Base-by-base conservation (phyloP, 2,797 vertebrate species). In the Acipenser oxyrinchus region DNA sequence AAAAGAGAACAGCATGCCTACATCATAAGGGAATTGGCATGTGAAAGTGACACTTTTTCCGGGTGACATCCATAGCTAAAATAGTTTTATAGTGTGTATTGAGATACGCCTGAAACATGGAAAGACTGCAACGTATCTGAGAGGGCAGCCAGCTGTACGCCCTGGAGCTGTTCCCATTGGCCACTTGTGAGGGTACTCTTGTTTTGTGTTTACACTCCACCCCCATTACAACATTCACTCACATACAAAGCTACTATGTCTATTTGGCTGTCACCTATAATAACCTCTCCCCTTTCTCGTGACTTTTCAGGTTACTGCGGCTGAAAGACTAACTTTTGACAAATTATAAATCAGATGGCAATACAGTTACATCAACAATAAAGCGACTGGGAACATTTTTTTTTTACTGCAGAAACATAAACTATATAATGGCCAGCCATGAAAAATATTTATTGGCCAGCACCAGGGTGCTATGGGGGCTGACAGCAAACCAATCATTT, bases 151-250 rank as follows among this genome's bases (percentile, higher is more conserved):
- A 57, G 60, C 66, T 53, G 60, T 57, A 15, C 49, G 55, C 60
- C 10, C 66, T 62, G 60, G 66, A 63, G 61, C 66, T 5, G 13
- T 23, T 62, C 66, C 60, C 51, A 63, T 58, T 37, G 12, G 60
- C 51, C 62, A 51, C 37, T 11, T 37, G 6, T n/a, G 3, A 50
- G 13, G 51, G 23, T 10, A 9, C 51, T 48, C 11, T 15, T 49
- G 49, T 68, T 51, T 12, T 51, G 60, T 68, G 60, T 68, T 63
- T 52, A 68, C 49, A 13, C 66, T 55, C 59, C 10, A 6, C 51
- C 60, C 48, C 15, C 60, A 23, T 63, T 57, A 63, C 51, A 6
- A 55, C 60, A 48, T 10, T 23, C 60, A 18, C 18, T 62, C 9
- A 23, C 13, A 62, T 37, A 7, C 2, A 62, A 18, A 62, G 23